Evolutionary conservation across 2,797 vertebrate species (phyloP), one percentile per base, ranked within the genome.

Genomic region (Neosalanx taihuensis): DNA sequence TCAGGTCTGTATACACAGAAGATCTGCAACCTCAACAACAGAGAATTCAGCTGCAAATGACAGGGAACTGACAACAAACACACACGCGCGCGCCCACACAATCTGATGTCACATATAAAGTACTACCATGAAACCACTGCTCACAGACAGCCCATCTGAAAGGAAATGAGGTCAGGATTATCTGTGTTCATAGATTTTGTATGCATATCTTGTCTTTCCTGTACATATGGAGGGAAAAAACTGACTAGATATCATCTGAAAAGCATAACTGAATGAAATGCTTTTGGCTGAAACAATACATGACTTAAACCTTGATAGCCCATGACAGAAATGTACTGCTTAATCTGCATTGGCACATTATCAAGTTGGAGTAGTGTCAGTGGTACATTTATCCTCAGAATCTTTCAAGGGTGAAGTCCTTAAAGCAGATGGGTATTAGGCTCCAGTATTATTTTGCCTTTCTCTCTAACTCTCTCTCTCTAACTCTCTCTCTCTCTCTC

Each of bases 321-420:
- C 51, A 56, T 56, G 51, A 1, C 3, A n/a, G 51, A 56, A n/a
- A 56, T 17, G 51, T 46, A 46, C 41, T 46, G 41, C 41, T 12
- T 2, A 46, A n/a, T 6, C 51, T 56, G 51, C 51, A 56, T 6
- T 56, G 51, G 51, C 51, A 17, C 51, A n/a, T 56, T n/a, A 56
- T 56, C 17, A 10, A 7, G 51, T n/a, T 56, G 18, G 51, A 17
- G 51, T 56, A 20, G 26, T 65, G 56, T n/a, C 26, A 33, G 13
- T 31, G 60, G 61, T 60, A 51, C 68, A 30, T 13, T n/a, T 29
- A 51, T 60, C 58, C 41, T 29, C 53, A 4, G 46, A 3, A 75
- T 81, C 23, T 15, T 73, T 74, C 62, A 3, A 62, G 46, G 46
- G 56, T 75, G 67, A 74, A 60, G 61, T 72, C 72, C 76, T 72